A percentile compares a stretch with the other conserved stretches of the same genome.
These are phyloP conservation scores for Pseudomugil gertrudae DNA, from an alignment of 2,797 vertebrate genomes.

Conservation along the genomic window DNA sequence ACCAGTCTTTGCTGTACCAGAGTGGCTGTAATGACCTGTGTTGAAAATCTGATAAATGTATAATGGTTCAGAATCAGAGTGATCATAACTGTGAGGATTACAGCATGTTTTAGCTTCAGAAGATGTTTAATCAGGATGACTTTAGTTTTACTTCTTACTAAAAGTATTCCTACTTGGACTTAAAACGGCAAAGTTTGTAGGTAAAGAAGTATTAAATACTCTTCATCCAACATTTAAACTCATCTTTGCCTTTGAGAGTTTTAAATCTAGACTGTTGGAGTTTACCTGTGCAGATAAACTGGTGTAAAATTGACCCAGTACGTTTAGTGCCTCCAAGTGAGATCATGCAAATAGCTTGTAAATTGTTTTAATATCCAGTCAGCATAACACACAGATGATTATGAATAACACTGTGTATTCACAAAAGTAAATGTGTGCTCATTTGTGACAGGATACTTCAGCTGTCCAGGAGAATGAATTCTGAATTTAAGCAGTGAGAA, in stretches of 20 bases:
- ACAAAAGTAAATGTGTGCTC: not conserved
- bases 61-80: not conserved
- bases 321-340: not conserved
- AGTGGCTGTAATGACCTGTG: too few relatives aligned
- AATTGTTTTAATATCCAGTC: not conserved
- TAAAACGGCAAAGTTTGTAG: not conserved
- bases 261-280: not conserved
- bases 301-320: not conserved
- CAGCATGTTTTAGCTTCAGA: not conserved
- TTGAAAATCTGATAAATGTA: not conserved
- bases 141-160: conserved; percentile 5
- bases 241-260: conserved; percentile 7
- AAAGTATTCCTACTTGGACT: conserved; percentile 12
- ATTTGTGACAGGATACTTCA: conserved; percentile 1
- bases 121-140: not conserved
- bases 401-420: not conserved
- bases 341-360: not conserved
- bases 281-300: not conserved
- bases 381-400: not conserved
- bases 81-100: not conserved
- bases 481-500: not conserved
- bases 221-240: conserved; percentile 3
- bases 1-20: not conserved
- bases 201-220: conserved; percentile 2
- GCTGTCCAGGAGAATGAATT: not conserved